Conservation (phyloP, 2,797 vertebrate genomes). For the Microctenopoma lineatum region DNA sequence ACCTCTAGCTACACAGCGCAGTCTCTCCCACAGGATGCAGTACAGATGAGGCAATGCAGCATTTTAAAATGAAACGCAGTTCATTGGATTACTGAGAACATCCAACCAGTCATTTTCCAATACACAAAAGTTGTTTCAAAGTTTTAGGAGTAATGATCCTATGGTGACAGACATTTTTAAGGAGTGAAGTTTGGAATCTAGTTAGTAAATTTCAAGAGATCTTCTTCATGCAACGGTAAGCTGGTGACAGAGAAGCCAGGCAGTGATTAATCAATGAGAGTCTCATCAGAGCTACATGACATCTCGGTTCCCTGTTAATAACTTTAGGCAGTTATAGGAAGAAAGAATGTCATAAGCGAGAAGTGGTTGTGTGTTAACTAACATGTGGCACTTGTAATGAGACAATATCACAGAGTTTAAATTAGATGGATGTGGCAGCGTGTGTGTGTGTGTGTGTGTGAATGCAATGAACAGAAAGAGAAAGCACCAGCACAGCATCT, state of each 20-base stretch:
- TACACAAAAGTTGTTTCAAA: not conserved
- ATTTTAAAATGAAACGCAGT: conserved; percentile 30
- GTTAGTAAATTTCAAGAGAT: not conserved
- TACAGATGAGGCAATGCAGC: conserved; percentile 43
- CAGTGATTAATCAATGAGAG: conserved; percentile 1
- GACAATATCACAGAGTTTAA: conserved; percentile 22
- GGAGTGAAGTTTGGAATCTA: not conserved
- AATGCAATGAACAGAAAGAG: not conserved
- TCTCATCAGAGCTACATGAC: not conserved
- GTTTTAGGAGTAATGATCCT: not conserved
- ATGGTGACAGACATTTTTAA: not conserved
- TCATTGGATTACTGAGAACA: conserved; percentile 2
- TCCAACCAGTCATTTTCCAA: not conserved
- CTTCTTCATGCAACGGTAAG: not conserved
- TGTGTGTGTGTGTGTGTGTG: not conserved
- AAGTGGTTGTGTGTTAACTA: not conserved
- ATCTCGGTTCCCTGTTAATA: not conserved
- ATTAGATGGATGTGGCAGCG: conserved; percentile 24
- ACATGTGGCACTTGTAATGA: conserved; percentile 9
- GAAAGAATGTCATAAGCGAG: not conserved
- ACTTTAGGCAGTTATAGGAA: not conserved
- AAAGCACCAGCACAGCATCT: conserved; percentile 6
- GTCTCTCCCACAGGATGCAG: conserved; percentile 13
- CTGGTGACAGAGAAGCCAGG: not conserved
- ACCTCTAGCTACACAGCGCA: conserved; percentile 7